Evolutionary conservation across 2,113 vertebrate species (phyloP).

Genomic region (Perca fluviatilis): DNA sequence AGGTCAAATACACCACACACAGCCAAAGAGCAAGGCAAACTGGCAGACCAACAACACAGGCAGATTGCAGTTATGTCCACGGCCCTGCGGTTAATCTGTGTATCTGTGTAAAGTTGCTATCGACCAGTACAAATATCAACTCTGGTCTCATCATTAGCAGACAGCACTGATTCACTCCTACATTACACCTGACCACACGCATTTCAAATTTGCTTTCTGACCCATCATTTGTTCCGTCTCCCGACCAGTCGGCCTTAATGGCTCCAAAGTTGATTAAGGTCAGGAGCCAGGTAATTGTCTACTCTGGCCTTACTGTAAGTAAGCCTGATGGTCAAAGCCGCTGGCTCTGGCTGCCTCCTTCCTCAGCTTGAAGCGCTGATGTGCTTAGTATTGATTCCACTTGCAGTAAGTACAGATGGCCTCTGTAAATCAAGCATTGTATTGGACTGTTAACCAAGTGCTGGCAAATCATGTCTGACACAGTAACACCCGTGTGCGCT

Average conservation of each 20-base stretch:
- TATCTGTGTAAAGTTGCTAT: background rate
- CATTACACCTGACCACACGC: constrained; percentile 47
- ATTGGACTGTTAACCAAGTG: constrained; percentile 53
- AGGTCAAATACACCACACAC: too few species aligned
- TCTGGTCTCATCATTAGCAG: constrained; percentile 35
- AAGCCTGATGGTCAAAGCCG: constrained; percentile 43
- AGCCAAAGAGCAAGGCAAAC: too few species aligned
- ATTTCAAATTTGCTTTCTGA: constrained; percentile 59
- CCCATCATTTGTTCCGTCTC: constrained; percentile 56
- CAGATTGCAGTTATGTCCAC: too few species aligned
- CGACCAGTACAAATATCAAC: background rate
- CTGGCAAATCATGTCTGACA: constrained; percentile 53
- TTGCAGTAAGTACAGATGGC: constrained; percentile 68
- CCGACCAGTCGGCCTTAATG: constrained; percentile 53
- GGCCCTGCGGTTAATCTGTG: too few species aligned
- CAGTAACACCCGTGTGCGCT: constrained; percentile 26
- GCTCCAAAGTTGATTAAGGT: constrained; percentile 75
- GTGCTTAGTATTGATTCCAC: constrained; percentile 73
- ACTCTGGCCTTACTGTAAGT: constrained; percentile 68
- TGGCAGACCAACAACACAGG: too few species aligned
- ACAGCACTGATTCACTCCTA: constrained; percentile 32
- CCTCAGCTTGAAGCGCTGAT: constrained; percentile 56
- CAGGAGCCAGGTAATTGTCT: constrained; percentile 56
- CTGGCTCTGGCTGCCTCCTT: constrained; percentile 29
- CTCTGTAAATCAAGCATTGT: constrained; percentile 60